Conservation (phyloP, 2,113 vertebrate genomes). For the Speoplatyrhinus poulsoni region DNA sequence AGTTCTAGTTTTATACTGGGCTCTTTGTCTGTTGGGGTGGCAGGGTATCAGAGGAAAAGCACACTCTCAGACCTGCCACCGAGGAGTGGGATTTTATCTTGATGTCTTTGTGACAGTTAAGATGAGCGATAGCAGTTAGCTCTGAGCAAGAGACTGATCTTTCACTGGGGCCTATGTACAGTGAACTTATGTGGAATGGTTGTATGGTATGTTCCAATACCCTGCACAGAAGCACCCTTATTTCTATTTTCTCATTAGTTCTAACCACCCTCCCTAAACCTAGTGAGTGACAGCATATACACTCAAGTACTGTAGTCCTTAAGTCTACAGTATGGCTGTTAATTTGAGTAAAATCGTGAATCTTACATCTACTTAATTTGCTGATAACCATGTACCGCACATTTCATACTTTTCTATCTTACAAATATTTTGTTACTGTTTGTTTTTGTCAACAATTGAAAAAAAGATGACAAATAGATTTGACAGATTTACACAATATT, state of each 20-base stretch:
- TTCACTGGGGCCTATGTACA: conserved; percentile 58
- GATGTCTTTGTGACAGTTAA: conserved; percentile 69
- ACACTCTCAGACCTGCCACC: conserved; percentile 63
- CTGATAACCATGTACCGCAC: no score
- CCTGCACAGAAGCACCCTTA: conserved; percentile 31
- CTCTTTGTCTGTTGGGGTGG: conserved; percentile 63
- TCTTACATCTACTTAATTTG: no score
- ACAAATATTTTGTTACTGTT: no score
- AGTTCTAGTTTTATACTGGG: conserved; percentile 65
- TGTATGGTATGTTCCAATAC: conserved; percentile 17
- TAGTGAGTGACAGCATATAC: conserved; percentile 4
- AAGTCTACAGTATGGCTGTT: no score
- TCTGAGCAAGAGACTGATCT: conserved; percentile 63
- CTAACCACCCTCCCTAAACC: conserved; percentile 18
- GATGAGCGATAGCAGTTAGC: conserved; percentile 72
- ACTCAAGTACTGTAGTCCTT: no score
- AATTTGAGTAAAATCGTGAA: no score
- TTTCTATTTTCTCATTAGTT: conserved; percentile 43
- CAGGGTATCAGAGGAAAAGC: conserved; percentile 67
- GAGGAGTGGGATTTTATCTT: conserved; percentile 66
- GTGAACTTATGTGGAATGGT: conserved; percentile 63
- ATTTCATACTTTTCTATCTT: no score
- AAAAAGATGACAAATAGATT: no score
- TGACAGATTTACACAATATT: no score
- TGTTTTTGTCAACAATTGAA: no score